A percentile compares a stretch with the other conserved stretches of the same genome.
Conservation (phyloP, 1,140 invertebrate genomes). For the Drosophila pseudoobscura region DNA sequence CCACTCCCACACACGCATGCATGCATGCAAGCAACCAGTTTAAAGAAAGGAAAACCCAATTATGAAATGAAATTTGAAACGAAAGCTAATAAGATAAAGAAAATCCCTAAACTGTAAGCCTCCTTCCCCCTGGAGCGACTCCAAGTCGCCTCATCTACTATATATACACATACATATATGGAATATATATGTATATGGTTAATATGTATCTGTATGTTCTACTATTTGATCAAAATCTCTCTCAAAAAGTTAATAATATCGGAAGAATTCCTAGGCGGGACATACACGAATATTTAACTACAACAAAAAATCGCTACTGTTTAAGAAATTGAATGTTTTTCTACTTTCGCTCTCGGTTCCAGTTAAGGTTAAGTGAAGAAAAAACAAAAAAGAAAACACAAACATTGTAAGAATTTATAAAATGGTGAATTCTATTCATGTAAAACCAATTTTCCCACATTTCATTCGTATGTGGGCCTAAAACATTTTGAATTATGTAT, state of each 20-base stretch:
- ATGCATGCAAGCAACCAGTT: slow-evolving; percentile 68
- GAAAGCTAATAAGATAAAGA: not conserved
- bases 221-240: slow-evolving; percentile 76
- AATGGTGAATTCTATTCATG: slow-evolving; percentile 58
- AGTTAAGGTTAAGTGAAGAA: slow-evolving; percentile 42
- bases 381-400: not conserved
- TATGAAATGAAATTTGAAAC: slow-evolving; percentile 10
- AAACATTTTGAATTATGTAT: slow-evolving; percentile 71
- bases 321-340: slow-evolving; percentile 63
- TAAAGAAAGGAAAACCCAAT: slow-evolving; percentile 52
- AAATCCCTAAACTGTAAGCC: slow-evolving; percentile 52
- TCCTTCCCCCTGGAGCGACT: slow-evolving; percentile 55
- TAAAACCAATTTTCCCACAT: slow-evolving; percentile 69
- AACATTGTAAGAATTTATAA: slow-evolving; percentile 53
- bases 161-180: slow-evolving; percentile 7
- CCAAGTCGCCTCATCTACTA: slow-evolving; percentile 68
- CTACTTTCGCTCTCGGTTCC: slow-evolving; percentile 51
- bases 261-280: slow-evolving; percentile 44
- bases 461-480: slow-evolving; percentile 71
- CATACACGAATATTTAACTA: slow-evolving; percentile 52
- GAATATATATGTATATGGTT: slow-evolving; percentile 39
- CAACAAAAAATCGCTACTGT: slow-evolving; percentile 50
- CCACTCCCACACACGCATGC: too few relatives aligned
- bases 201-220: slow-evolving; percentile 55
- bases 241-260: slow-evolving; percentile 56